These are phyloP conservation scores for Monopis laevigella DNA, from an alignment of 2,888 invertebrate species.

Conservation along the genomic window DNA sequence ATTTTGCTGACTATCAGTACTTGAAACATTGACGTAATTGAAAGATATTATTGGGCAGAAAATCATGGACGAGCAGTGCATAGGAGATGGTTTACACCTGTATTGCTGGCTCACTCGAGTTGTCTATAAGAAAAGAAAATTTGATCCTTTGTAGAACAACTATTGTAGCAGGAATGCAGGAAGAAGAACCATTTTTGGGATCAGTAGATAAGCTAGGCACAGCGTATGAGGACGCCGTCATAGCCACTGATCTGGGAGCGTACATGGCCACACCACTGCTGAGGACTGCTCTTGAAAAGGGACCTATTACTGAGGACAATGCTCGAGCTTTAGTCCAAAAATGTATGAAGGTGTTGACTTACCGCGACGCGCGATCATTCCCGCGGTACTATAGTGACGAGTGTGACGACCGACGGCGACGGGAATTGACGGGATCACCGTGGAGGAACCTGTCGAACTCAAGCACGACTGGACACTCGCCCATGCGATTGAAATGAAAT, in stretches of 20 bases:
- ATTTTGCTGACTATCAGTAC: slow-evolving; percentile 98
- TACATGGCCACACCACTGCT: slow-evolving; percentile 90
- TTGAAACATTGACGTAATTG: too few species aligned
- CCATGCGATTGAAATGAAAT: slow-evolving; percentile 68
- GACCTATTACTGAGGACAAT: slow-evolving; percentile 55
- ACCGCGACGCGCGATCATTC: slow-evolving; percentile 89
- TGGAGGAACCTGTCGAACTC: slow-evolving; percentile 77
- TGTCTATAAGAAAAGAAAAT: slow-evolving; percentile 90
- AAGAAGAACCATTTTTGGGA: slow-evolving; percentile 83
- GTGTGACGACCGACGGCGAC: slow-evolving; percentile 73
- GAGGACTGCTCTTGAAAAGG: slow-evolving; percentile 76
- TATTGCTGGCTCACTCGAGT: slow-evolving; percentile 96
- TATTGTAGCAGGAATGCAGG: slow-evolving; percentile 91
- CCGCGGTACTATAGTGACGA: slow-evolving; percentile 76
- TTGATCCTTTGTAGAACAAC: slow-evolving; percentile 97
- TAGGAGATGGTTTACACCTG: slow-evolving; percentile 87
- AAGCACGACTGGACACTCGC: slow-evolving; percentile 87
- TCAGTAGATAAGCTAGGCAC: slow-evolving; percentile 95
- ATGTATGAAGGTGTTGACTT: slow-evolving; percentile 90
- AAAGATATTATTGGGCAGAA: slow-evolving; percentile 86
- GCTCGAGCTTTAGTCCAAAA: slow-evolving; percentile 73
- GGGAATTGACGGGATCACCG: too few species aligned
- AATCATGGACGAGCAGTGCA: slow-evolving; percentile 88
- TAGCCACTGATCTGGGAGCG: slow-evolving; percentile 91
- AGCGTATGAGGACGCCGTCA: slow-evolving; percentile 84